Conservation (phyloP, 2,888 invertebrate genomes). For the Herminia tarsipennalis region DNA sequence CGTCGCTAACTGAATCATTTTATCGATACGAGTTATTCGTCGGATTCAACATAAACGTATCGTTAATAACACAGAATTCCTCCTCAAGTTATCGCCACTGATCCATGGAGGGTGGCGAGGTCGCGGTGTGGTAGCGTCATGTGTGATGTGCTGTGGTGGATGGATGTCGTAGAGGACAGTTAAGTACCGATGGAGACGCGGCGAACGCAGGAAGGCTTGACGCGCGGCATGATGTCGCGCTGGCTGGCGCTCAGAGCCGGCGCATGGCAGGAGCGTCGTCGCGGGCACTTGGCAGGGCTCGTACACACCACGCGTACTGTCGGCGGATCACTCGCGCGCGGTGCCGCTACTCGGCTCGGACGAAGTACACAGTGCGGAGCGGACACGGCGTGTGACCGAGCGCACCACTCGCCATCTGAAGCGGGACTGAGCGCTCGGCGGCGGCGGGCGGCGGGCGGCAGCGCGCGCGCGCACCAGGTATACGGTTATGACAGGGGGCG, state of each 20-base stretch:
- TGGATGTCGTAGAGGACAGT: constrained; percentile 54
- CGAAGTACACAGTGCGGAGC: constrained; percentile 62
- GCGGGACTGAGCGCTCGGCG: constrained; percentile 83
- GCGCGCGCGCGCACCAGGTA: constrained; percentile 87
- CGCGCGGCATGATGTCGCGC: constrained; percentile 80
- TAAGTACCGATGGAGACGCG: constrained; percentile 85
- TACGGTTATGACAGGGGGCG: constrained; percentile 90
- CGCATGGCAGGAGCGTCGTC: constrained; percentile 72
- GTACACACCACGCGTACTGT: constrained; percentile 55
- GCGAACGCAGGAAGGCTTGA: constrained; percentile 84
- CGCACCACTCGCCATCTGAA: constrained; percentile 84
- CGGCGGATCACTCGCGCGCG: constrained; percentile 61
- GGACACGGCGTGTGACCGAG: constrained; percentile 68
- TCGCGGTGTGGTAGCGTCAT: constrained; percentile 40
- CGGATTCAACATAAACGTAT: constrained; percentile 44
- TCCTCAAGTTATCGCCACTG: constrained; percentile 57
- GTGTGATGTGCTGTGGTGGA: constrained; percentile 60
- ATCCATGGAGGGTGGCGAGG: constrained; percentile 40
- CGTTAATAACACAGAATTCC: constrained; percentile 51
- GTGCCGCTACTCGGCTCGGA: constrained; percentile 63
- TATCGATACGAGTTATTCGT: constrained; percentile 58
- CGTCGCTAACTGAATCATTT: constrained; percentile 87
- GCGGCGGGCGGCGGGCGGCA: constrained; percentile 72
- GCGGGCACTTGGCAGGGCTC: constrained; percentile 40
- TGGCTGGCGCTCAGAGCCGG: constrained; percentile 70